Conservation (phyloP, 1,140 invertebrate genomes). For the Drosophila willistoni region DNA sequence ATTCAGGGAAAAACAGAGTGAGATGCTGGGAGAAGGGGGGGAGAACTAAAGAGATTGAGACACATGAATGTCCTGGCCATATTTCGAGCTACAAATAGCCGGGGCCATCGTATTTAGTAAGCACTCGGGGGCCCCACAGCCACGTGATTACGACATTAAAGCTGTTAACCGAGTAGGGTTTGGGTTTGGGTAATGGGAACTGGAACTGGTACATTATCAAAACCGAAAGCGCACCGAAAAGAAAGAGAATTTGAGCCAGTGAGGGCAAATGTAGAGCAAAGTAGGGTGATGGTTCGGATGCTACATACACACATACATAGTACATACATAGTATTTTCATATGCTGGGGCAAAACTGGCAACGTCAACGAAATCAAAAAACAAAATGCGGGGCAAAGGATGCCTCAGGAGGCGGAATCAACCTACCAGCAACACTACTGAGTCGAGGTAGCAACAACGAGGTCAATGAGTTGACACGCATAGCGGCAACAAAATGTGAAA, state of each 20-base stretch:
- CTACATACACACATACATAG: not conserved
- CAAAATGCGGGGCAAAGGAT: slow-evolving; percentile 13
- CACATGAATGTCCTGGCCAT: slow-evolving; percentile 11
- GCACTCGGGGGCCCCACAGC: slow-evolving; percentile 47
- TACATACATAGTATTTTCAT: not conserved
- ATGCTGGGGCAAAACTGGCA: slow-evolving; percentile 23
- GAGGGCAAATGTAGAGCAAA: too few relatives aligned
- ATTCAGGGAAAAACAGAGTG: not conserved
- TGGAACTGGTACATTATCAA: slow-evolving; percentile 19
- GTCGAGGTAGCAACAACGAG: slow-evolving; percentile 47
- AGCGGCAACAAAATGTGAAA: slow-evolving; percentile 36
- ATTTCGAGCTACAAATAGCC: slow-evolving; percentile 3
- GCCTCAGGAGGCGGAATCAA: slow-evolving; percentile 25
- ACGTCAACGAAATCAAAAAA: slow-evolving; percentile 45
- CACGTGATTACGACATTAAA: slow-evolving; percentile 60
- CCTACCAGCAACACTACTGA: not conserved
- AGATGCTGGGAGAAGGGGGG: too few relatives aligned
- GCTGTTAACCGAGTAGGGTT: slow-evolving; percentile 22
- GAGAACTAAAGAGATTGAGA: not conserved
- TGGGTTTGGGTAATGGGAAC: not conserved
- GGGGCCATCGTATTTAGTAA: slow-evolving; percentile 45
- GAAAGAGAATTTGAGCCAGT: not conserved
- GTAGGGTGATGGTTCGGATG: slow-evolving; percentile 1
- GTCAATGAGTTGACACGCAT: slow-evolving; percentile 64
- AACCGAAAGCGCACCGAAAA: slow-evolving; percentile 27